phyloP scores from a whole-genome alignment of 2,113 vertebrate species.

The Octodon degus region DNA sequence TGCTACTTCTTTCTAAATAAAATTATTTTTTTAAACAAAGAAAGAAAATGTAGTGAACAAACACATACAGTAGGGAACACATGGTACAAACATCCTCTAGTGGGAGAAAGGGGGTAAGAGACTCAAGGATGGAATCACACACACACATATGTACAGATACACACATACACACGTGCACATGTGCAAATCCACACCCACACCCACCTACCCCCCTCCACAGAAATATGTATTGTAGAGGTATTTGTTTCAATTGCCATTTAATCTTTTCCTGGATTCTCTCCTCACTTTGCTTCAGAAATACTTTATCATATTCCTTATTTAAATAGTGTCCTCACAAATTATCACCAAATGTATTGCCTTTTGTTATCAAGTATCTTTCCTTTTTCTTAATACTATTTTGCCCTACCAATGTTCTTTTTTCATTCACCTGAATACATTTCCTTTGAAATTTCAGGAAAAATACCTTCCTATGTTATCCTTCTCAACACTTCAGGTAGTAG shows the following conservation, averaged over 20 bases:
- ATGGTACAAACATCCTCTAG: neutral
- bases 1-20: too few species aligned
- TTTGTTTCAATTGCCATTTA: neutral
- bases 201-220: too few species aligned
- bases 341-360: too few species aligned
- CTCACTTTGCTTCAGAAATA: neutral
- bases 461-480: too few species aligned
- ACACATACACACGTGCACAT: neutral
- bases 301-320: neutral
- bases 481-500: too few species aligned
- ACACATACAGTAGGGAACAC: neutral
- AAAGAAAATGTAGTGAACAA: neutral
- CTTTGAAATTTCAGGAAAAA: too few species aligned
- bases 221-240: neutral
- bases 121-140: neutral
- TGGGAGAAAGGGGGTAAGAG: neutral
- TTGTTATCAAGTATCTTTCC: too few species aligned
- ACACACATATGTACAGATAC: neutral
- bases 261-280: conserved; percentile 8
- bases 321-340: neutral
- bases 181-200: too few species aligned
- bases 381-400: too few species aligned
- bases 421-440: too few species aligned
- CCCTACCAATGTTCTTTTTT: too few species aligned
- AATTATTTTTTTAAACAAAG: too few species aligned